Evolutionary conservation across 1,140 invertebrate genomes (phyloP).

Genomic region (Notospermus geniculatus): DNA sequence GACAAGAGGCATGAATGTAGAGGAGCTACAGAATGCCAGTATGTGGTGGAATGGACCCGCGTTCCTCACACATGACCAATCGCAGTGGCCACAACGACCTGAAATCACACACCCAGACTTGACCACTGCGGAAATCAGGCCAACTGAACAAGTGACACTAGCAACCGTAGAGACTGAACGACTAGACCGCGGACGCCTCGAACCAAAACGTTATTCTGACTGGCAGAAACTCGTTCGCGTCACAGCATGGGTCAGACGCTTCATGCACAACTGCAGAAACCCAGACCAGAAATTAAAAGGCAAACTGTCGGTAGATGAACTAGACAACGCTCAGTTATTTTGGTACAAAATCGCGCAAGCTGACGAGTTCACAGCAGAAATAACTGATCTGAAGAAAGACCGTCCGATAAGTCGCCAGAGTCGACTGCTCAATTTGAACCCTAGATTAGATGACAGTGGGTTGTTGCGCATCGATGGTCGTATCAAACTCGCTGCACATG

Average conservation of each 20-base stretch:
- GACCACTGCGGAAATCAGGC: neutral
- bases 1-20: neutral
- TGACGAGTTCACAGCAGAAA: neutral
- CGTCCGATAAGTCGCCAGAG: neutral
- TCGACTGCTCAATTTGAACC: neutral
- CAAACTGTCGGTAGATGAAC: neutral
- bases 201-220: neutral
- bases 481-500: no score
- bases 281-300: neutral
- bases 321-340: neutral
- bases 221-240: neutral
- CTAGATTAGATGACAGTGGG: neutral
- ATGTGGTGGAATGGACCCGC: neutral
- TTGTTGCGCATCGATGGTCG: neutral
- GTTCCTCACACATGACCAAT: slow-evolving; percentile 16
- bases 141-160: neutral
- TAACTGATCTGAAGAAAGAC: neutral
- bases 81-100: neutral
- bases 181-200: neutral
- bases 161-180: neutral
- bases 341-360: neutral
- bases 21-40: neutral
- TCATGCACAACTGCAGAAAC: neutral
- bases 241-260: neutral
- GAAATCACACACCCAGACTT: neutral